phyloP scores from a whole-genome alignment of 2,888 invertebrate genomes.

The Congeria kusceri region DNA sequence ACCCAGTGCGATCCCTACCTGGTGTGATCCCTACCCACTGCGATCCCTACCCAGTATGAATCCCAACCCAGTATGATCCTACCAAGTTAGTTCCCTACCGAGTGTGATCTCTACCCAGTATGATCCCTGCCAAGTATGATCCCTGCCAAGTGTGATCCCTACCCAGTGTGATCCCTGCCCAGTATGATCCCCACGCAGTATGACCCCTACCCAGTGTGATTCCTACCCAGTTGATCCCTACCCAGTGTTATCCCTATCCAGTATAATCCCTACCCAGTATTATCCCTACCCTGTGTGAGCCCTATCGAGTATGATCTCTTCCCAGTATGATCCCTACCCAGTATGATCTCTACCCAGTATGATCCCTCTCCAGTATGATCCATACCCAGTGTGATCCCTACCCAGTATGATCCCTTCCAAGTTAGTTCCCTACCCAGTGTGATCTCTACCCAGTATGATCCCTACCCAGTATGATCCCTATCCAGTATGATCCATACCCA shows the following conservation, averaged over 20 bases:
- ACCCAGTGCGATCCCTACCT: neutral
- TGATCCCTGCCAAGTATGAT: no score
- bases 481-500: no score
- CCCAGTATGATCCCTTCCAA: no score
- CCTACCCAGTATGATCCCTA: no score
- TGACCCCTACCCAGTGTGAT: slow-evolving; percentile 91
- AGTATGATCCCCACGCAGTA: neutral
- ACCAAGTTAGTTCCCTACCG: slow-evolving; percentile 84
- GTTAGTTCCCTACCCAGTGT: neutral
- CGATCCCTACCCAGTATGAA: slow-evolving; percentile 87
- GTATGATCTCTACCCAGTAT: slow-evolving; percentile 89
- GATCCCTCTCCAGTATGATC: slow-evolving; percentile 87
- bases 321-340: neutral
- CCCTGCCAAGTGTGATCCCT: no score
- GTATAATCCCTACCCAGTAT: slow-evolving; percentile 89
- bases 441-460: slow-evolving; percentile 91
- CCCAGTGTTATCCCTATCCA: slow-evolving; percentile 87
- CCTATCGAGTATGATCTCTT: no score
- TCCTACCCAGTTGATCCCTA: neutral
- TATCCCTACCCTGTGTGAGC: no score
- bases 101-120: slow-evolving; percentile 90
- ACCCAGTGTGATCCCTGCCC: no score
- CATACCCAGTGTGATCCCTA: no score
- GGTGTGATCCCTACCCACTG: slow-evolving; percentile 88
- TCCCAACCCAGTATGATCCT: neutral